Percentiles rank a stretch among this genome's conserved stretches.
Evolutionary conservation across 2,113 vertebrate species (phyloP).

Genomic region (Ceyx cyanopectus): DNA sequence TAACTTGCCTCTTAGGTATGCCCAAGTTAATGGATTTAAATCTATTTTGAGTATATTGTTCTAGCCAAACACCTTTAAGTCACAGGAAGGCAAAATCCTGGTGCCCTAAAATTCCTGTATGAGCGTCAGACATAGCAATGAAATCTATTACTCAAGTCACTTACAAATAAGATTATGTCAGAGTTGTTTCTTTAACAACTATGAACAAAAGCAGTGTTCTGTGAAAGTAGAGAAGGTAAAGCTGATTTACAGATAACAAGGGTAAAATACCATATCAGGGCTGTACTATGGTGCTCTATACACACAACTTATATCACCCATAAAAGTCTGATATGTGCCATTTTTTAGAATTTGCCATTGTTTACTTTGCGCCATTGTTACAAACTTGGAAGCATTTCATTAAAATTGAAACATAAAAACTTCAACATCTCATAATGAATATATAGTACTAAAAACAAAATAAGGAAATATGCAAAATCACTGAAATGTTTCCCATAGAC

Average conservation of each 20-base stretch:
- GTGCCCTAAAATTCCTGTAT: too few species aligned
- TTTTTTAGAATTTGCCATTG: neutral
- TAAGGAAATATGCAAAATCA: neutral
- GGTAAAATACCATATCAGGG: neutral
- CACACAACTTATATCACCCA: neutral
- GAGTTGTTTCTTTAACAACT: neutral
- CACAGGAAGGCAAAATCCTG: neutral
- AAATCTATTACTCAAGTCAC: neutral
- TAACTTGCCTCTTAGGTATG: neutral
- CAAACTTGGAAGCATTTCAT: neutral
- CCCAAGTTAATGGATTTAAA: neutral
- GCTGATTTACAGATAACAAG: neutral
- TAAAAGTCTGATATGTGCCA: neutral
- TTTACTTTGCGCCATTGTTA: neutral
- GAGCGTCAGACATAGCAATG: neutral
- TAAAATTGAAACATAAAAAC: neutral
- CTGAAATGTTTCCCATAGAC: neutral
- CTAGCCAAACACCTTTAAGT: neutral
- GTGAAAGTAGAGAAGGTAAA: neutral
- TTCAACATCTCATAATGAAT: neutral
- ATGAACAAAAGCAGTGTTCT: neutral
- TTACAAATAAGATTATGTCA: neutral
- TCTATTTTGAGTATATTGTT: neutral
- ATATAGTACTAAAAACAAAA: neutral
- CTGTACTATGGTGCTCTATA: neutral